Evolutionary conservation across 2,888 invertebrate genomes (phyloP), one percentile per base, ranked within the genome.

Genomic region (Caenorhabditis sp.): DNA sequence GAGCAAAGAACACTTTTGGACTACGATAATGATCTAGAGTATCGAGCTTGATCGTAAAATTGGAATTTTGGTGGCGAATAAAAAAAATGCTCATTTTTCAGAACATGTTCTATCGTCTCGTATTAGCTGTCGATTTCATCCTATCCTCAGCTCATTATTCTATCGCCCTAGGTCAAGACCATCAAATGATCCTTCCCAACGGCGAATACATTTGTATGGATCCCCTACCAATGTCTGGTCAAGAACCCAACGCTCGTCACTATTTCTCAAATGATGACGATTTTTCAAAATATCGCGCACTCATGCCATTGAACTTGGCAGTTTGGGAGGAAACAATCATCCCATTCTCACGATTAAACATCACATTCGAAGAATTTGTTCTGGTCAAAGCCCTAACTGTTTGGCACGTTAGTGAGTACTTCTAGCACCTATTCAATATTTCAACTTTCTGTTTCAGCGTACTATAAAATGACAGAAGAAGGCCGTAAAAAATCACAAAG

Each of bases 81-180:
- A 17, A 12, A 23, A 3, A n/a, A 12, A 8, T 31, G 17, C 17
- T 23, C 60, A 19, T 17, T 0, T 62, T 76, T n/a, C 69, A 79
- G 77, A 77, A 74, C 24, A 62, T 79, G 53, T 65, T 79, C 43
- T 79, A 76, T 43, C 73, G 79, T 4, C 54, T 69, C 21, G 37
- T 69, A 12, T 57, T 76, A 4, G 79, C 77, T 17, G 77, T 76
- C 10, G 79, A 79, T 26, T 79, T 76, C 57, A 76, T 79, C 37
- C 19, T 79, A 2, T 76, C 73, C 19, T 74, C 77, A 12, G 71
- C 77, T 0, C 78, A 74, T 55, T 79, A 78, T 50, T 72, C 79
- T 0, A 58, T 61, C 26, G 73, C 60, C 65, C 43, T 72, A 12
- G 72, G 72, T 8, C 58, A 65, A 37, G 53, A 64, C 0, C 64